These are phyloP conservation scores for Unio pictorum DNA, from an alignment of 2,888 invertebrate genomes.

Conservation along the genomic window DNA sequence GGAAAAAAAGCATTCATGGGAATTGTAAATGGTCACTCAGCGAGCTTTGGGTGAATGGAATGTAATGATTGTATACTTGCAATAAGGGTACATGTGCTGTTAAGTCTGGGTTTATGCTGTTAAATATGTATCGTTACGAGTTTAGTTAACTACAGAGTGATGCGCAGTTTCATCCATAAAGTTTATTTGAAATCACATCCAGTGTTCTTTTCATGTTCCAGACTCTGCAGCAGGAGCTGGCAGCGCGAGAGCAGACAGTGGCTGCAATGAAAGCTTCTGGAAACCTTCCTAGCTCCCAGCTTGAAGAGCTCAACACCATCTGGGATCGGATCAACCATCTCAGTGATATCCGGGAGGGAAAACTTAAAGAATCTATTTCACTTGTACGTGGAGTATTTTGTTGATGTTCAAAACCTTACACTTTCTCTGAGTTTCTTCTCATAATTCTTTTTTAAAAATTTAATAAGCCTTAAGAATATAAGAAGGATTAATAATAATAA, in stretches of 20 bases:
- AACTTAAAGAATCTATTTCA: conserved; percentile 66
- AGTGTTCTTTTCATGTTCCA: conserved; percentile 26
- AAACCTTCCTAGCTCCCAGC: conserved; percentile 57
- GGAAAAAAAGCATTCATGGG: too few species aligned
- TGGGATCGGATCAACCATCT: conserved; percentile 67
- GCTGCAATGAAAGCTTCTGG: conserved; percentile 64
- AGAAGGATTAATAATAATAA: too few species aligned
- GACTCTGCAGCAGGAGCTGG: conserved; percentile 68
- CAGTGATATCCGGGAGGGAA: conserved; percentile 60
- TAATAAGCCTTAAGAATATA: too few species aligned
- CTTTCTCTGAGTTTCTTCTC: not conserved
- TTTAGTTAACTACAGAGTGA: too few species aligned
- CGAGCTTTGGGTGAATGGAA: too few species aligned
- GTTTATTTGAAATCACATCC: not conserved
- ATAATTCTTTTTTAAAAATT: too few species aligned
- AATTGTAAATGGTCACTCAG: too few species aligned
- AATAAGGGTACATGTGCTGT: too few species aligned
- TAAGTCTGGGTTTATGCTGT: too few species aligned
- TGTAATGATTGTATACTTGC: too few species aligned
- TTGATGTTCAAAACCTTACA: not conserved
- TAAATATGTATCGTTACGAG: too few species aligned
- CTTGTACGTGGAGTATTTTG: conserved; percentile 50
- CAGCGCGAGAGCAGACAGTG: conserved; percentile 61
- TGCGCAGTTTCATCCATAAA: not conserved
- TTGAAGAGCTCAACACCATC: conserved; percentile 61